Conservation (phyloP, 2,797 vertebrate genomes). For the Falco rusticolus region DNA sequence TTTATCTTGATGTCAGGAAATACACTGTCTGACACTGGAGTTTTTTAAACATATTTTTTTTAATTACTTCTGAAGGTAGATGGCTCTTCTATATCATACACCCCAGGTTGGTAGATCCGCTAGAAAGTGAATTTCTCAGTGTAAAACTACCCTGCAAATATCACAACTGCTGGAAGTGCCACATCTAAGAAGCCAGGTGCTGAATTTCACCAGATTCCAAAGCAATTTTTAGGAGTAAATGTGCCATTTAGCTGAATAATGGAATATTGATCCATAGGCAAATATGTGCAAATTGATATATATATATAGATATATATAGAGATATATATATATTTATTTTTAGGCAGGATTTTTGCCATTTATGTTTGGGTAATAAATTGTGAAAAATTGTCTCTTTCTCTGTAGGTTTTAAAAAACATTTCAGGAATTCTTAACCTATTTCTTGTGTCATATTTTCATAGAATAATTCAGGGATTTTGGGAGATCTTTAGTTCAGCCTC, state of each 20-base stretch:
- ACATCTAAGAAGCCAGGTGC: not conserved
- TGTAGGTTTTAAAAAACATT: not conserved
- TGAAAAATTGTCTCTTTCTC: not conserved
- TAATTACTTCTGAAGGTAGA: not conserved
- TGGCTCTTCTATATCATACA: not conserved
- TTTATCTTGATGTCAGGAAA: not conserved
- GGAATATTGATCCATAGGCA: not conserved
- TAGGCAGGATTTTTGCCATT: not conserved
- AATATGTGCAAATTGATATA: not conserved
- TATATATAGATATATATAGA: not conserved
- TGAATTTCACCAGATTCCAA: not conserved
- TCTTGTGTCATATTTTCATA: not conserved
- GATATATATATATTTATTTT: not conserved
- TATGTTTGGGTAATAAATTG: not conserved
- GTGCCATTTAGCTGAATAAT: not conserved
- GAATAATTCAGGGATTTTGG: not conserved
- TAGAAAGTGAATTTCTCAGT: not conserved
- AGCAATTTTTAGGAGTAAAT: not conserved
- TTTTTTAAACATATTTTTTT: not conserved
- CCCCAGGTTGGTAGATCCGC: not conserved
- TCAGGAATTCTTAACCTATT: not conserved
- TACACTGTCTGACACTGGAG: not conserved
- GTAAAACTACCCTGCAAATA: not conserved
- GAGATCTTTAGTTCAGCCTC: not conserved
- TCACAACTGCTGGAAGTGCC: not conserved